phyloP scores from a whole-genome alignment of 2,113 vertebrate species.

The Syrrhaptes paradoxus region DNA sequence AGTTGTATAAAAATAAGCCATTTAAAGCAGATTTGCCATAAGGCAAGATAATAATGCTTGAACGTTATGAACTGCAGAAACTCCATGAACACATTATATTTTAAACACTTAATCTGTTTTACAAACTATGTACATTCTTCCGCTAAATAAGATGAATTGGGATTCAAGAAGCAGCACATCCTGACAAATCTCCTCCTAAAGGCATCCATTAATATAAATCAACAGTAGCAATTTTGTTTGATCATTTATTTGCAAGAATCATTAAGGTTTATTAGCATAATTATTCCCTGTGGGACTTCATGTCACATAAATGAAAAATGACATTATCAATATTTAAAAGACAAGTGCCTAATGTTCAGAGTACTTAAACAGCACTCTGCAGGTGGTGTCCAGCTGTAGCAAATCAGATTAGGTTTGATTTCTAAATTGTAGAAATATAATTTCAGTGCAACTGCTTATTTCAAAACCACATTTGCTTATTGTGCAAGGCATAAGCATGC shows the following conservation, averaged over 20 bases:
- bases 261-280: conserved; percentile 88
- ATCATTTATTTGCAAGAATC: conserved; percentile 87
- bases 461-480: neutral
- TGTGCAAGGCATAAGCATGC: neutral
- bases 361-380: conserved; percentile 73
- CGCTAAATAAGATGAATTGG: conserved; percentile 81
- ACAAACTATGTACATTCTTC: conserved; percentile 75
- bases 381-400: conserved; percentile 81
- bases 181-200: conserved; percentile 83
- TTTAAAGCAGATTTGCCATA: conserved; percentile 69
- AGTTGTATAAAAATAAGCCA: conserved; percentile 37
- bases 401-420: conserved; percentile 75
- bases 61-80: conserved; percentile 67
- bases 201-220: conserved; percentile 87
- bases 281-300: conserved; percentile 83
- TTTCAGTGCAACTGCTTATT: conserved; percentile 52
- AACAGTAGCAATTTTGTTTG: conserved; percentile 84
- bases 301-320: conserved; percentile 84
- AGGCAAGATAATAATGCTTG: conserved; percentile 59
- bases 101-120: conserved; percentile 77
- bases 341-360: conserved; percentile 75
- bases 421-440: conserved; percentile 51
- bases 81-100: conserved; percentile 73
- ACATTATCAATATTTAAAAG: conserved; percentile 85
- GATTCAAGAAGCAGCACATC: conserved; percentile 74